Evolutionary conservation across 1,140 invertebrate genomes (phyloP).

Genomic region (Cyclina sinensis): DNA sequence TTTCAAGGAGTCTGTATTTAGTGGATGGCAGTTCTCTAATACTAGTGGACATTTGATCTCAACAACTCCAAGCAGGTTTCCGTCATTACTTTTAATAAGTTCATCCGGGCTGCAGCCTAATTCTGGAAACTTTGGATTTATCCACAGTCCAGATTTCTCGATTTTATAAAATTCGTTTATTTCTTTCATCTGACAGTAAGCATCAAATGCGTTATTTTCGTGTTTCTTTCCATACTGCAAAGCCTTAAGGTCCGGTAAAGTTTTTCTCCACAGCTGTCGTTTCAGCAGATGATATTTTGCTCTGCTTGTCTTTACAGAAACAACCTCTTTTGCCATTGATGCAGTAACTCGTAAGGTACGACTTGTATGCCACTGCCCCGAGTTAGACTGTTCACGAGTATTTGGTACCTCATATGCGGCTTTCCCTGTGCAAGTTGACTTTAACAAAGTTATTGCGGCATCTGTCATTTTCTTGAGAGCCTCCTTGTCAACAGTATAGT

Average conservation of each 20-base stretch:
- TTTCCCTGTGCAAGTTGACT: not conserved
- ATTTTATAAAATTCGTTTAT: not conserved
- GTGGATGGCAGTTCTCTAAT: conserved; percentile 22
- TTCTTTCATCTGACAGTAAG: not conserved
- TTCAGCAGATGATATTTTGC: conserved; percentile 5
- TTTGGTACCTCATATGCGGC: not conserved
- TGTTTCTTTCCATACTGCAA: not conserved
- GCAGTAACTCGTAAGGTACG: not conserved
- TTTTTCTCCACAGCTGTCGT: not conserved
- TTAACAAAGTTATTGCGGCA: not conserved
- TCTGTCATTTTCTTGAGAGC: not conserved
- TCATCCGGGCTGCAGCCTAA: conserved; percentile 38
- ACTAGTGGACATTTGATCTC: conserved; percentile 69
- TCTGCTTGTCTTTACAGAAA: not conserved
- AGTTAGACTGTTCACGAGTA: not conserved
- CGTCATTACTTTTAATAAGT: not conserved
- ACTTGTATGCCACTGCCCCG: not conserved
- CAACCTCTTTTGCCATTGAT: not conserved
- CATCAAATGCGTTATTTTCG: not conserved
- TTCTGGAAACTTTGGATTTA: conserved; percentile 55
- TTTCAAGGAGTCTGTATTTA: not conserved
- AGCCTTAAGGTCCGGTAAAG: not conserved
- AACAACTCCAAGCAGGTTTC: not conserved
- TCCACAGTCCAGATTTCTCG: not conserved
- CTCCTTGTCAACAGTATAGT: not conserved